Conservation (phyloP, 2,797 vertebrate genomes). For the Ispidina lecontei region DNA sequence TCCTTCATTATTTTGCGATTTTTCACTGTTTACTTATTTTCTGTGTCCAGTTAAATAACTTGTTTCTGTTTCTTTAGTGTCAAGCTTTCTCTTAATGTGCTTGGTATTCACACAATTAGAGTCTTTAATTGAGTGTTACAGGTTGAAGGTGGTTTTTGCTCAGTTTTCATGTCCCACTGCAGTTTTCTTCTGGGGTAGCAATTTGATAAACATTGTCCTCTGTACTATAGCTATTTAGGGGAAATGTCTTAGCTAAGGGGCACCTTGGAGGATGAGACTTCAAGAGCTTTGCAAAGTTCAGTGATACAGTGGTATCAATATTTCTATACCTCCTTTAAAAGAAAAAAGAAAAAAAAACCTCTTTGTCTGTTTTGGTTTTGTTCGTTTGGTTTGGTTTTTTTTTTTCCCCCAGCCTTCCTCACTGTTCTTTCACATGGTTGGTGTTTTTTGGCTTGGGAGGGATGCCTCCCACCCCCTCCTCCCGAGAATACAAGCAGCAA, state of each 20-base stretch:
- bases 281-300: background rate
- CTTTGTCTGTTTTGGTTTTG: background rate
- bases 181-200: background rate
- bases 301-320: background rate
- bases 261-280: background rate
- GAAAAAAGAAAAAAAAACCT: too few species aligned
- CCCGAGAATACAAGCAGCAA: background rate
- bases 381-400: too few species aligned
- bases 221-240: background rate
- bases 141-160: background rate
- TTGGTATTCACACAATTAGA: background rate
- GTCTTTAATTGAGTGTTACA: background rate
- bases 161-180: background rate
- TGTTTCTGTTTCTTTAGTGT: background rate
- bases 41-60: background rate
- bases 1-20: background rate
- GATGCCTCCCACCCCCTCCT: background rate
- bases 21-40: background rate
- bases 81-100: background rate
- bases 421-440: background rate
- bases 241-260: background rate
- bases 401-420: fast-evolving
- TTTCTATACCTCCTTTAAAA: background rate
- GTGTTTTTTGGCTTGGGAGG: background rate
- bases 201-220: background rate